Conservation (phyloP, 2,888 invertebrate species). For the Melangyna quadrimaculata region DNA sequence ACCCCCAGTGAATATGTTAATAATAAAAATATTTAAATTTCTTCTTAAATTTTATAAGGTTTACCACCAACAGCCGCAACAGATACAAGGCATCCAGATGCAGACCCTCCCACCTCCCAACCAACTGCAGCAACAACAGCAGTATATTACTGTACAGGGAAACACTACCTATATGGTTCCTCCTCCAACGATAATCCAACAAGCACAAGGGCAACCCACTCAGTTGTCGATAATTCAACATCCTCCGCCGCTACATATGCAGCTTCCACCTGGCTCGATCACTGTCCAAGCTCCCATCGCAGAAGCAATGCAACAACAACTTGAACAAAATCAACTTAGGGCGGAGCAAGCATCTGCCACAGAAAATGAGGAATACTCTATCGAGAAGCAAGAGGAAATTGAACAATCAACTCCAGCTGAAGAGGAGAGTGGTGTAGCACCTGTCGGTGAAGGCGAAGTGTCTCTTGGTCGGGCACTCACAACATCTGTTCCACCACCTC, state of each 20-base stretch:
- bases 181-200: slow-evolving; percentile 74
- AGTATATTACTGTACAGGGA: slow-evolving; percentile 74
- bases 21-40: background rate
- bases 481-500: slow-evolving; percentile 56
- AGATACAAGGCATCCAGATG: slow-evolving; percentile 66
- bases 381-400: slow-evolving; percentile 51
- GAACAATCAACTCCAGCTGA: slow-evolving; percentile 43
- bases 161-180: slow-evolving; percentile 75
- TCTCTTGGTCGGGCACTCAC: slow-evolving; percentile 39
- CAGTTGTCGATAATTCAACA: slow-evolving; percentile 71
- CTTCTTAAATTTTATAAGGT: background rate
- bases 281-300: slow-evolving; percentile 52
- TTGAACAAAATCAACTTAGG: slow-evolving; percentile 43
- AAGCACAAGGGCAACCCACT: slow-evolving; percentile 52
- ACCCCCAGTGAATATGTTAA: too few species aligned
- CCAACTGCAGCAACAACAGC: slow-evolving; percentile 68
- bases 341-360: background rate
- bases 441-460: slow-evolving; percentile 33
- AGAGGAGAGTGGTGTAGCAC: slow-evolving; percentile 7
- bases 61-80: slow-evolving; percentile 65
- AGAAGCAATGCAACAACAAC: slow-evolving; percentile 46
- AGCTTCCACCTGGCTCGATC: slow-evolving; percentile 56
- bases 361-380: slow-evolving; percentile 53
- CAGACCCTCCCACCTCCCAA: slow-evolving; percentile 54
- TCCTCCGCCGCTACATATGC: slow-evolving; percentile 66